Evolutionary conservation across 2,888 invertebrate species (phyloP), one percentile per base, ranked within the genome.

Genomic region (Hirtodrosophila alboralis): DNA sequence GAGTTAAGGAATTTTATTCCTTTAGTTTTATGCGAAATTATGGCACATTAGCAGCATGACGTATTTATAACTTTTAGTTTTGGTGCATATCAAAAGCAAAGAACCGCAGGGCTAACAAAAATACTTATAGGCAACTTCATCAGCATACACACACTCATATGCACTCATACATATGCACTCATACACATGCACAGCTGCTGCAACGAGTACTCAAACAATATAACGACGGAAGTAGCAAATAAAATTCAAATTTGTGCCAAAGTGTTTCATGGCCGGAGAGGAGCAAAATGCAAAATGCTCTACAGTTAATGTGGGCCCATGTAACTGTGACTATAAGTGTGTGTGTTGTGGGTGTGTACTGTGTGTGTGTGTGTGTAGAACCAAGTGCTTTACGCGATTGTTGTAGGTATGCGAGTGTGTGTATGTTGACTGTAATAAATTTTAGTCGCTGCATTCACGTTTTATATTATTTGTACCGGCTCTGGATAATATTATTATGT

Each of bases 191-290:
- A 43, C 34, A 54, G 60, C 38, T 52, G 52, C 69, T 52, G 33
- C 45, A 54, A 60, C 58, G 31, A 45, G 58, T 38, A 57, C 52
- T 71, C 67, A 75, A 86, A 86, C 87, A 86, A 78, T 81, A 81
- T 57, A 65, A 64, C 51, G 64, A 71, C 86, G 80, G 80, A 81
- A 83, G 87, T 68, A 69, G 81, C 87, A 81, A 87, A 81, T 87
- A 87, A 81, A 81, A 87, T 81, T 81, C 87, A 81, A 81, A 81
- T 81, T 81, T 81, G 87, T 68, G 80, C 76, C 76, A 84, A 87
- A 85, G 81, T 83, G 86, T 85, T 86, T 78, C 83, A 71, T 45
- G 54, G 56, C 49, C 34, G 51, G 31, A 43, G 65, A 54, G 69
- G 43, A 63, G 60, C 44, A 51, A 16, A 41, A 56, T 59, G 48